These are phyloP conservation scores for Characodon lateralis DNA, from an alignment of 2,797 vertebrate species.

Conservation along the genomic window DNA sequence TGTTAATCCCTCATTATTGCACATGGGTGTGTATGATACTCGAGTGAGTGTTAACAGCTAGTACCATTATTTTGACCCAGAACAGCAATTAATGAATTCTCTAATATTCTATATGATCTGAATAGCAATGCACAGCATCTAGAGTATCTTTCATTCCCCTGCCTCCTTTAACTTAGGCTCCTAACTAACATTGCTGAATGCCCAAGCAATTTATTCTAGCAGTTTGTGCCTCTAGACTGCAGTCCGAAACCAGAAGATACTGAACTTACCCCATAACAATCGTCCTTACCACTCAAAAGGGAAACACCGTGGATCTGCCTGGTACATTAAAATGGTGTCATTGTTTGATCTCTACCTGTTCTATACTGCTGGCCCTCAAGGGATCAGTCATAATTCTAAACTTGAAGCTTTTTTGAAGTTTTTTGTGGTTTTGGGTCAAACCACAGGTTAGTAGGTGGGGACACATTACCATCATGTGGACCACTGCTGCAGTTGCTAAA, in stretches of 20 bases:
- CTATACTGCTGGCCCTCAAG: conserved; percentile 9
- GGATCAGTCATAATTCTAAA: conserved; percentile 51
- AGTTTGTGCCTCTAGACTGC: conserved; percentile 40
- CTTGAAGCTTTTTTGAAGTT: conserved; percentile 17
- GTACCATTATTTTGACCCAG: neutral
- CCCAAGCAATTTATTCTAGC: conserved; percentile 45
- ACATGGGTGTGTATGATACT: neutral
- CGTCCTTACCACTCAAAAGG: conserved; percentile 23
- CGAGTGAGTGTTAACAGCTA: conserved; percentile 3
- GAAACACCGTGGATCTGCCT: conserved; percentile 36
- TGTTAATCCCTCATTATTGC: conserved; percentile 5
- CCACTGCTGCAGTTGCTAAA: conserved; percentile 13
- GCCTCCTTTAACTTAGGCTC: conserved; percentile 16
- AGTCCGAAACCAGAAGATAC: conserved; percentile 39
- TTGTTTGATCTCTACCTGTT: conserved; percentile 45
- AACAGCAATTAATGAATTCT: neutral
- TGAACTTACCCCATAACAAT: conserved; percentile 41
- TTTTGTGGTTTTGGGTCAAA: conserved; percentile 33
- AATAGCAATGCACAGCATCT: conserved; percentile 16
- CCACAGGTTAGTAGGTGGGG: conserved; percentile 20
- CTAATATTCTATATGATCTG: conserved; percentile 3
- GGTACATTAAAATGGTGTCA: conserved; percentile 55
- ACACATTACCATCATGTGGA: conserved; percentile 15
- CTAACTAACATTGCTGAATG: conserved; percentile 44
- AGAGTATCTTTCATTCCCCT: conserved; percentile 2